Conservation (phyloP, 2,888 invertebrate species). For the Macrosiphum euphorbiae region DNA sequence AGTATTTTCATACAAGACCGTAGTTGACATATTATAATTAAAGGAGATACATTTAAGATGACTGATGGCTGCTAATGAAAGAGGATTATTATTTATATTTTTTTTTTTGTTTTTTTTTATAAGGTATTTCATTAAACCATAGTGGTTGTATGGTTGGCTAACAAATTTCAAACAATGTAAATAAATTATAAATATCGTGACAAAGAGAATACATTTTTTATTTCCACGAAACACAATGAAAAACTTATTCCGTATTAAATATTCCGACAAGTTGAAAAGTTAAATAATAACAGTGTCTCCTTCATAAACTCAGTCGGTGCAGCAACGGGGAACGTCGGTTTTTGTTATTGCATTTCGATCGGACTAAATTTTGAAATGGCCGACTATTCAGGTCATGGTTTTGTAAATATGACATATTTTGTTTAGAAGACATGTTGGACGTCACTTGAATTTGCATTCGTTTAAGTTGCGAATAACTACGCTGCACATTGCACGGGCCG, state of each 20-base stretch:
- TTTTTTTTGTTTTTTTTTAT: neutral
- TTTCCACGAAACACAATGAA: neutral
- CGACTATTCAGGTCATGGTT: neutral
- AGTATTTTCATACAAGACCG: neutral
- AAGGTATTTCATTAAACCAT: neutral
- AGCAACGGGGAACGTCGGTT: neutral
- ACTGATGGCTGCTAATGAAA: neutral
- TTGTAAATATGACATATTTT: neutral
- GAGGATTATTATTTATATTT: neutral
- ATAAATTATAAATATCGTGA: neutral
- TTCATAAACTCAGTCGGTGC: neutral
- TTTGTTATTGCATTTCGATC: neutral
- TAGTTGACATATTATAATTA: neutral
- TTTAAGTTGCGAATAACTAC: too few relatives aligned
- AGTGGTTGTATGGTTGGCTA: neutral
- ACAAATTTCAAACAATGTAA: constrained; percentile 8
- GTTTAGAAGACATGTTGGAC: neutral
- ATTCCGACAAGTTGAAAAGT: neutral
- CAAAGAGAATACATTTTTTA: neutral
- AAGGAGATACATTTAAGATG: neutral
- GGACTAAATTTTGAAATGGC: neutral
- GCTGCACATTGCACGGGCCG: too few relatives aligned
- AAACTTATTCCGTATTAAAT: neutral
- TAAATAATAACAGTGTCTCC: neutral
- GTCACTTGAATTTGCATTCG: neutral